Evolutionary conservation across 2,113 vertebrate genomes (phyloP), one percentile per base, ranked within the genome.

Genomic region (Podiceps cristatus): DNA sequence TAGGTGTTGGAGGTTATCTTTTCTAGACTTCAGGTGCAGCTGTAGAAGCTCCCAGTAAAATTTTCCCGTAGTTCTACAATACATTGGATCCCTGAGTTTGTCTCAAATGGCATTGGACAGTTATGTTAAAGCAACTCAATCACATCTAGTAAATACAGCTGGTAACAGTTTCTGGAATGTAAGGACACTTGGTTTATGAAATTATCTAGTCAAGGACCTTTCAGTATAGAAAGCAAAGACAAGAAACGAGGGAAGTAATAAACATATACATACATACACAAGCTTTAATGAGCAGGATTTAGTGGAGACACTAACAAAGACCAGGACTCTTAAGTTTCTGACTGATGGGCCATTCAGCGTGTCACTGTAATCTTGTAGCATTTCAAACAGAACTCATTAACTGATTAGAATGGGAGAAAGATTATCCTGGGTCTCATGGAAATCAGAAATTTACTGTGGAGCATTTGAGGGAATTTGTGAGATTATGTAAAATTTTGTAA

Each of bases 21-120:
- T 74, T 33, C n/a, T 45, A 64, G 18, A 47, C 22, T 33, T 77
- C 55, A 64, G 0, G 0, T 13, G 4, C 9, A 78, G 14, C 5
- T 79, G 75, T 67, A 52, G 45, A 71, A 84, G 22, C 9, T 66
- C 29, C 53, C 3, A 3, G 10, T 44, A 72, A 13, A 52, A 28
- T 42, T 58, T 5, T 22, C 9, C 18, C 31, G 13, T 20, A 62
- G 6, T 31, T 67, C 45, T 25, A 50, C 13, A 55, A 19, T 29
- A 23, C 33, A 47, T 24, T 60, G 18, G 33, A 90, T 62, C 29
- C 20, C 23, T 72, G 42, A 68, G 1, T 2, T 44, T 76, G 12
- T 37, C 73, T 72, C 23, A 44, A 81, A 85, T 23, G 37, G 6
- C 15, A 35, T 35, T 44, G 68, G 29, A 67, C 7, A 59, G 80